Conservation (phyloP, 2,888 invertebrate genomes). For the Osmoderma eremita region DNA sequence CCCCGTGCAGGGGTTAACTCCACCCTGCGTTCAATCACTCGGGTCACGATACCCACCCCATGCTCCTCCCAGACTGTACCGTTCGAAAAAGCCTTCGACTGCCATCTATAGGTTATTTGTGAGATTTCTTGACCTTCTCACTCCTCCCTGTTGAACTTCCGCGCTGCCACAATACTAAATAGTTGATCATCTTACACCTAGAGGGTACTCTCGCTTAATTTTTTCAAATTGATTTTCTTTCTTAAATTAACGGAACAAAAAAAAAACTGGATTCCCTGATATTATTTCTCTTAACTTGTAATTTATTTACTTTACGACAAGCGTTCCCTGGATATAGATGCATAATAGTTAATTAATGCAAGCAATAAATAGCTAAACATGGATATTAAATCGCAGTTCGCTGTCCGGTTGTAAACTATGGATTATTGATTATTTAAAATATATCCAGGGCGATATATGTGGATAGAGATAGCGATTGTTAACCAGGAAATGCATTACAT, state of each 20-base stretch:
- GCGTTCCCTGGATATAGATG: not conserved
- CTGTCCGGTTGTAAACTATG: conserved; percentile 32
- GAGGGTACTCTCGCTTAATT: conserved; percentile 56
- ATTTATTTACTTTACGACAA: conserved; percentile 2
- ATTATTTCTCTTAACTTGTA: not conserved
- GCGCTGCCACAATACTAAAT: conserved; percentile 56
- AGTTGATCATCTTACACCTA: conserved; percentile 63
- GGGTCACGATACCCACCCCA: conserved; percentile 63
- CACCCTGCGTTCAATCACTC: conserved; percentile 71
- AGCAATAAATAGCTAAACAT: conserved; percentile 41
- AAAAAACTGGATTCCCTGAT: too few species aligned
- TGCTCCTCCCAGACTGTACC: conserved; percentile 56
- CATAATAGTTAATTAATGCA: conserved; percentile 40
- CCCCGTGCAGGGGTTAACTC: conserved; percentile 63
- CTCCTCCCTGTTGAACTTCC: conserved; percentile 55
- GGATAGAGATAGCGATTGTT: too few species aligned
- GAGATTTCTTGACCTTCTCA: conserved; percentile 63
- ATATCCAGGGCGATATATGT: conserved; percentile 1
- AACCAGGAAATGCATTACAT: too few species aligned
- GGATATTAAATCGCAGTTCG: conserved; percentile 39
- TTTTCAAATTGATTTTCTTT: conserved; percentile 30
- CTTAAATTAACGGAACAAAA: not conserved
- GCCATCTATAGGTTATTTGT: conserved; percentile 64
- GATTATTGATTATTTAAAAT: conserved; percentile 26
- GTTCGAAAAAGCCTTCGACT: conserved; percentile 57